These are phyloP conservation scores for Ciconia maguari DNA, from an alignment of 2,113 vertebrate genomes.

Conservation along the genomic window DNA sequence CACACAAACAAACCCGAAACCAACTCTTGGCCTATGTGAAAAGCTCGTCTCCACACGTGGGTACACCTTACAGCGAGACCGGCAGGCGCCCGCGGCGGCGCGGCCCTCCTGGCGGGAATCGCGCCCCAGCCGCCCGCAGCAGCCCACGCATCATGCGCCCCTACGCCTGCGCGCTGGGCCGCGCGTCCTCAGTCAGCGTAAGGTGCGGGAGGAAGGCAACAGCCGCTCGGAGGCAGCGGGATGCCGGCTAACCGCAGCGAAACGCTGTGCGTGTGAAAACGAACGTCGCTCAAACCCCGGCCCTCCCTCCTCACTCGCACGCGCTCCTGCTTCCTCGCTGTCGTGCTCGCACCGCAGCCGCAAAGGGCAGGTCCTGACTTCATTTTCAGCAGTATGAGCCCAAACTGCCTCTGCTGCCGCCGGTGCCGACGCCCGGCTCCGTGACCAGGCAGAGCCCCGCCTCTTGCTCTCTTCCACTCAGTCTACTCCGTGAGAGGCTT, in stretches of 20 bases:
- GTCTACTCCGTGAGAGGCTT: background rate
- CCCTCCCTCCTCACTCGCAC: background rate
- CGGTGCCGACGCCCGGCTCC: background rate
- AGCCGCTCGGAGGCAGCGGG: rapidly evolving
- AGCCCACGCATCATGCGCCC: rapidly evolving
- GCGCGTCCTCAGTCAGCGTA: rapidly evolving
- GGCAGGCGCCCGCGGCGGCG: rapidly evolving
- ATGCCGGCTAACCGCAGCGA: rapidly evolving
- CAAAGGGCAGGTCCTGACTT: background rate
- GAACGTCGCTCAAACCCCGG: rapidly evolving
- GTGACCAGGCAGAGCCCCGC: rapidly evolving
- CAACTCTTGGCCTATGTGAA: background rate
- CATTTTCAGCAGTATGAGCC: background rate
- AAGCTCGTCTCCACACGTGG: background rate
- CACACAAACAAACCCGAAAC: background rate
- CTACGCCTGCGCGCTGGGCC: rapidly evolving
- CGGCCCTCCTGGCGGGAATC: rapidly evolving
- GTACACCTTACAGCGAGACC: background rate
- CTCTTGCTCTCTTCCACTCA: background rate
- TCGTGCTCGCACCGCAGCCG: rapidly evolving
- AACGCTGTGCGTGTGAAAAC: rapidly evolving
- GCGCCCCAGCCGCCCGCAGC: background rate
- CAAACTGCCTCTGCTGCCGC: background rate
- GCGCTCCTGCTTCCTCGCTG: background rate
- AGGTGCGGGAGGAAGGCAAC: background rate